These are phyloP conservation scores for Cuniculus paca DNA, from an alignment of 2,797 vertebrate species.

Conservation along the genomic window DNA sequence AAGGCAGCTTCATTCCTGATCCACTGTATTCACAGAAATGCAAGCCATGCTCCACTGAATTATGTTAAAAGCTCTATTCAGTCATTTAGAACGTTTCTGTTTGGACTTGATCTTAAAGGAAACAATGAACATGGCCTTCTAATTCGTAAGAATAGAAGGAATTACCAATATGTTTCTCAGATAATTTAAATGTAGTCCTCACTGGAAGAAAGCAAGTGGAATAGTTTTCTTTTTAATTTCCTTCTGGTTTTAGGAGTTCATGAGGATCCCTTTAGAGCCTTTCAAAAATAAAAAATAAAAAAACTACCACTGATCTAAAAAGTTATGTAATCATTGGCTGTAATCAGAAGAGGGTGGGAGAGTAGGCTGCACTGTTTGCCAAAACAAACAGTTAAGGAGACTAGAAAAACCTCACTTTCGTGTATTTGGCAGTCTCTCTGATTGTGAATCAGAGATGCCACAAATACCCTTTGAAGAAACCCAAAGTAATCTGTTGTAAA, in stretches of 20 bases:
- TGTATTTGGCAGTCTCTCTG: constrained; percentile 60
- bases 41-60: not conserved
- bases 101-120: constrained; percentile 8
- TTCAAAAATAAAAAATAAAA: not conserved
- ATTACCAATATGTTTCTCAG: constrained; percentile 37
- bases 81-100: not conserved
- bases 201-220: constrained; percentile 36
- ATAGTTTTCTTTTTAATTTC: constrained; percentile 44
- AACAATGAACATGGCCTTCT: constrained; percentile 5
- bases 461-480: constrained; percentile 63
- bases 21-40: not conserved
- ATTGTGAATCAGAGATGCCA: constrained; percentile 56
- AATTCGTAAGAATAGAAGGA: constrained; percentile 57
- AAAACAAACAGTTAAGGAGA: constrained; percentile 78
- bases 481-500: constrained; percentile 58
- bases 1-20: not conserved
- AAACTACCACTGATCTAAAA: constrained; percentile 65
- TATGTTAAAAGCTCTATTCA: constrained; percentile 28
- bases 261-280: constrained; percentile 67
- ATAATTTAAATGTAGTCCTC: constrained; percentile 38
- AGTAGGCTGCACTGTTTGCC: constrained; percentile 62
- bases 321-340: constrained; percentile 78
- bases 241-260: constrained; percentile 43
- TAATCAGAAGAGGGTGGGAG: constrained; percentile 67
- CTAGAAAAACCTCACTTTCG: constrained; percentile 62